phyloP scores from a whole-genome alignment of 2,113 vertebrate genomes.

The Monopterus albus region DNA sequence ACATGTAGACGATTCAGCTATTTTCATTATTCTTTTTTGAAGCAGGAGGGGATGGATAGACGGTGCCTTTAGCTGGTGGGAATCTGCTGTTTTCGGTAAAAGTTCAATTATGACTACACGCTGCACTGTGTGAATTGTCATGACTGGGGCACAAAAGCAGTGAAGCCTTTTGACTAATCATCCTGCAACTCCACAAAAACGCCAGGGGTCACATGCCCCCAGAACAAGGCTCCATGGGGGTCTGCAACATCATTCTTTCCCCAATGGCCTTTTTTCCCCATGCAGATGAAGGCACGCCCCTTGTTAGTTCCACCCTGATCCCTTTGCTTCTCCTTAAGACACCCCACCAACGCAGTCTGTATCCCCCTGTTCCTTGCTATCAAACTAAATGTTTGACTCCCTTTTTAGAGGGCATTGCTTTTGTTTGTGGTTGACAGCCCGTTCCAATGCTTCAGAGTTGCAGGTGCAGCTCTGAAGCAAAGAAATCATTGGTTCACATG shows the following conservation, averaged over 20 bases:
- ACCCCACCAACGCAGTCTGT: constrained; percentile 43
- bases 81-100: constrained; percentile 66
- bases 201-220: constrained; percentile 67
- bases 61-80: constrained; percentile 28
- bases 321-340: constrained; percentile 43
- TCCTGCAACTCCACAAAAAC: constrained; percentile 41
- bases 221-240: constrained; percentile 72
- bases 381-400: constrained; percentile 55
- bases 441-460: constrained; percentile 57
- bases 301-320: constrained; percentile 80
- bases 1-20: constrained; percentile 26
- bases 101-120: constrained; percentile 80
- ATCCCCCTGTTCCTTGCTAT: constrained; percentile 35
- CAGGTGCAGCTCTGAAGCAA: constrained; percentile 69
- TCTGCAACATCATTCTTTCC: constrained; percentile 74
- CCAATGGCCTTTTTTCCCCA: constrained; percentile 70
- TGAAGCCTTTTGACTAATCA: constrained; percentile 64
- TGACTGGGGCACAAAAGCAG: constrained; percentile 78
- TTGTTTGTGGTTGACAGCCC: constrained; percentile 69
- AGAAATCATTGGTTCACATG: constrained; percentile 46
- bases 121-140: constrained; percentile 73
- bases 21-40: constrained; percentile 39
- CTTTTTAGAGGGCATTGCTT: constrained; percentile 38
- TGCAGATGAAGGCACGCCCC: constrained; percentile 64
- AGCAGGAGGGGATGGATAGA: background rate